Base-by-base conservation (phyloP, 37 sponge, comb jelly and placozoan genomes). In the Spongilla lacustris region DNA sequence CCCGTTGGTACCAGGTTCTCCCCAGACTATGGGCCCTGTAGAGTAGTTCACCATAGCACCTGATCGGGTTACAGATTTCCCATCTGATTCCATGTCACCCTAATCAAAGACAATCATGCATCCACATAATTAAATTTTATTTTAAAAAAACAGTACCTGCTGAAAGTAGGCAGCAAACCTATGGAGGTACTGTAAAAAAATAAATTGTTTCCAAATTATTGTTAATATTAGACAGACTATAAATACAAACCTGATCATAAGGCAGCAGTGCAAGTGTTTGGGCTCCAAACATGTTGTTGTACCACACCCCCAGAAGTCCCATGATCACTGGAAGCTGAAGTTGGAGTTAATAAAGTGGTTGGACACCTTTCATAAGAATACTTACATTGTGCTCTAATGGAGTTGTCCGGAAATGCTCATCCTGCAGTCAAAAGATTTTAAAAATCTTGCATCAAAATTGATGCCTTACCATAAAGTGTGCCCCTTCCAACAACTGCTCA, bases 21-120 rank as follows among this genome's bases (percentile, higher is more conserved):
- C 99, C 99, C 99, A 98, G 35, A 98, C 97, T 86, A 98, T 96
- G n/a, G 97, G 97, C 19, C 99, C 99, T 75, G 99, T 98, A 34
- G 97, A 96, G 81, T 98, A 97, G 85, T 92, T 78, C 14, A 94
- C 92, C 32, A 85, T 70, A 66, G 68, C 89, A 2, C 99, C 97
- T 17, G 78, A 50, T 14, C 95, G 76, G 30, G 84, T 87, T 31
- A 98, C 99, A 36, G 79, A 86, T 86, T 98, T 98, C 28, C 99
- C 97, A 84, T 98, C 96, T 22, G 97, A 97, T 80, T 98, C 99
- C 99, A 98, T 98, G 80, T 98, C 99, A 28, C 97, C 96, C 91
- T 97, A 67, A 66, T 30, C 33, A 30, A 34, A 74, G 74, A 6
- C n/a, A n/a, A n/a, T n/a, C n/a, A n/a, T n/a, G n/a, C n/a, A n/a